phyloP scores from a whole-genome alignment of 2,113 vertebrate genomes.

The Calyptommatus sinebrachiatus region DNA sequence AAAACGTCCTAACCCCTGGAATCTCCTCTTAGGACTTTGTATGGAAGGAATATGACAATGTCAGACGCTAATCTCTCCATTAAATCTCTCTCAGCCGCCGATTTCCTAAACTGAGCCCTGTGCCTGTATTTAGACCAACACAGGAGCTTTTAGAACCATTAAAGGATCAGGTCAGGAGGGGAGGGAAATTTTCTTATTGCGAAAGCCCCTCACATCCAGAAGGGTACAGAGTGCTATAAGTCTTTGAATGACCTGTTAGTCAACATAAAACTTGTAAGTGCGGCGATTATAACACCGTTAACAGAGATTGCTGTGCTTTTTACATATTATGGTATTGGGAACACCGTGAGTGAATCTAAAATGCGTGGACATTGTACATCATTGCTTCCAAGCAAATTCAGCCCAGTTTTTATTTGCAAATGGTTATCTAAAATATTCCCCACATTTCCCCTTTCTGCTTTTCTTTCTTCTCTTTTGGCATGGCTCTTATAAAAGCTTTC shows the following conservation, averaged over 20 bases:
- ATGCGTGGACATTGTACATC: constrained; percentile 22
- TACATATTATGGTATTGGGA: constrained; percentile 64
- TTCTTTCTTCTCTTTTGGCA: background rate
- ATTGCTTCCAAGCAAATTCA: constrained; percentile 26
- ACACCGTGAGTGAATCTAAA: constrained; percentile 39
- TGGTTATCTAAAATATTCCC: background rate
- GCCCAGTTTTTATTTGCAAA: constrained; percentile 24
- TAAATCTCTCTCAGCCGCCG: constrained; percentile 75
- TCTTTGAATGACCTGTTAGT: constrained; percentile 54
- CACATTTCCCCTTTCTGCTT: no score
- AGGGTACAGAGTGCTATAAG: constrained; percentile 30
- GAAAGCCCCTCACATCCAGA: constrained; percentile 51
- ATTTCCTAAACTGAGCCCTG: constrained; percentile 55
- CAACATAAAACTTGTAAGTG: constrained; percentile 51
- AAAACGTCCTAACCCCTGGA: constrained; percentile 74
- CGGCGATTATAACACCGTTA: constrained; percentile 39
- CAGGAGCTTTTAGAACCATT: constrained; percentile 76
- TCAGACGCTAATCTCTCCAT: constrained; percentile 77
- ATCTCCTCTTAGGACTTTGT: constrained; percentile 71
- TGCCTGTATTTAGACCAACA: constrained; percentile 70
- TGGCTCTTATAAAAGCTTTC: constrained; percentile 3
- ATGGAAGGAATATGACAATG: constrained; percentile 38
- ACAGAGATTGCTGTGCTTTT: constrained; percentile 63
- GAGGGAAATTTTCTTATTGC: constrained; percentile 73
- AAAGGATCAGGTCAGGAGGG: constrained; percentile 74